phyloP scores from a whole-genome alignment of 2,888 invertebrate species.

The Drosophila quinaria region DNA sequence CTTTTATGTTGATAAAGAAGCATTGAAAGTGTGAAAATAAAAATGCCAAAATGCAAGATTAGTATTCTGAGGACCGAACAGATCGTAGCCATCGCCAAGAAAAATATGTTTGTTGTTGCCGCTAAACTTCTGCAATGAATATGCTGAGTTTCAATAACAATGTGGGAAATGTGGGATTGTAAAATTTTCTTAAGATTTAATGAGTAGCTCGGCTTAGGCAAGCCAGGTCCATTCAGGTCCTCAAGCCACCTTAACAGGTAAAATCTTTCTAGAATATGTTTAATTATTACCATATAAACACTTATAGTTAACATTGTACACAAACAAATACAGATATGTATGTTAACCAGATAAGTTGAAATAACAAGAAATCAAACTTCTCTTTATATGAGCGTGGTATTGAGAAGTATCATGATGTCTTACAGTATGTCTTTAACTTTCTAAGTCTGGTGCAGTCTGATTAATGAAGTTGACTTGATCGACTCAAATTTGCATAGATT shows the following conservation, averaged over 20 bases:
- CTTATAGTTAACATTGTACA: not conserved
- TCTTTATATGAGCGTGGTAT: not conserved
- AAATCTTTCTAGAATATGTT: not conserved
- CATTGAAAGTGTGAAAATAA: conserved; percentile 34
- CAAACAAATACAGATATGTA: not conserved
- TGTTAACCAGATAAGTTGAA: not conserved
- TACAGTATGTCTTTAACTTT: not conserved
- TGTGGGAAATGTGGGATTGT: not conserved
- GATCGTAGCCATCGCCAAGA: not conserved
- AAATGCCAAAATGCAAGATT: conserved; percentile 1
- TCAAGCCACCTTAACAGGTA: not conserved
- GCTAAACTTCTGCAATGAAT: not conserved
- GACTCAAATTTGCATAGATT: not conserved
- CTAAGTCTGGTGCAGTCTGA: not conserved
- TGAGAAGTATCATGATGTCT: not conserved
- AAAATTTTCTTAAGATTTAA: not conserved
- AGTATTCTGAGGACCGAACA: conserved; percentile 1
- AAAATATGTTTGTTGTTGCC: not conserved
- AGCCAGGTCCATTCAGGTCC: not conserved
- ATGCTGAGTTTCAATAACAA: not conserved
- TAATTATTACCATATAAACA: conserved; percentile 2
- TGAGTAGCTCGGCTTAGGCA: not conserved
- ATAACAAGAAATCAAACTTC: too few species aligned
- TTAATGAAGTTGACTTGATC: not conserved
- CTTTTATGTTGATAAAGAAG: conserved; percentile 59